Evolutionary conservation across 2,797 vertebrate species (phyloP), one percentile per base, ranked within the genome.

Genomic region (Scleropages formosus): DNA sequence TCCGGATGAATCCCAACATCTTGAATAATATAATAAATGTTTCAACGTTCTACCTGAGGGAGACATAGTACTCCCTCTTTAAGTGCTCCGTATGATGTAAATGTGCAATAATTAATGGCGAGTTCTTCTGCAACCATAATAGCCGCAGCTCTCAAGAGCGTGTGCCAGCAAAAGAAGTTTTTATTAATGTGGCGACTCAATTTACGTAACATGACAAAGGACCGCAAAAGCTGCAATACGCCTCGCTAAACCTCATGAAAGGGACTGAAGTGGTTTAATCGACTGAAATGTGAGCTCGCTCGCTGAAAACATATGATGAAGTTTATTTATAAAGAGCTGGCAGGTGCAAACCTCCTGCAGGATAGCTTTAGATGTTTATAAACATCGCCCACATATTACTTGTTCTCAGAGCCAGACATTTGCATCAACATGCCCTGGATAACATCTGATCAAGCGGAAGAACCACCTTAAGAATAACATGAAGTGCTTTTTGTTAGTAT

Each of bases 231-330:
- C 24, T 31, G 51, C 66, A 39, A 31, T 26, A 11, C 10, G 18
- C 68, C 47, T 58, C 1, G 51, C 51, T 70, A 15, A 16, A 13
- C 47, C 51, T n/a, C 47, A 58, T 27, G 47, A 53, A 58, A 3
- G 56, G 31, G 31, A 39, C 66, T 3, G 49, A 56, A 27, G 68
- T 70, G 67, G 67, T 53, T 69, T 69, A 26, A 49, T 26, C 24
- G 22, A 27, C n/a, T 20, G 68, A 27, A 56, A 70, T 26, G 22
- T 56, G 68, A 70, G 51, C 68, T 51, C 7, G 1, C 68, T 53
- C 7, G 18, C 56, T 31, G 11, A 49, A 31, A 31, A 24, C n/a
- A 27, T 56, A 47, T 27, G 10, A 27, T 47, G 20, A 24, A 11
- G 68, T 68, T 47, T 70, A 47, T 70, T 70, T 70, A 70, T 68